Conservation (phyloP, 2,888 invertebrate species). For the Autographa gamma region DNA sequence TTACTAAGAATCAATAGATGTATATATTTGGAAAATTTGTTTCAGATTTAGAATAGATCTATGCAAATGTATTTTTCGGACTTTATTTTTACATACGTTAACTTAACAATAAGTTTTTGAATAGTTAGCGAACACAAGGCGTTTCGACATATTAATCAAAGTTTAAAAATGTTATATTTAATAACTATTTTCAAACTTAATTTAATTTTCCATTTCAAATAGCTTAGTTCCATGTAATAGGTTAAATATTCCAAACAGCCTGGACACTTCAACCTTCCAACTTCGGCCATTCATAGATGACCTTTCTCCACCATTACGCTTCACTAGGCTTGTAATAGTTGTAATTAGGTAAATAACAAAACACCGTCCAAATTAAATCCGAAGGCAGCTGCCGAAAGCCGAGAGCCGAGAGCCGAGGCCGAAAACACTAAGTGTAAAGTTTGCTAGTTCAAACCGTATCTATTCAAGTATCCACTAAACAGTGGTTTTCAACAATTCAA, state of each 20-base stretch:
- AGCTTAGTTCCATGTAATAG: background rate
- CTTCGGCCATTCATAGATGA: constrained; percentile 39
- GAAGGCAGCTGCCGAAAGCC: constrained; percentile 27
- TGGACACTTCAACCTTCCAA: constrained; percentile 27
- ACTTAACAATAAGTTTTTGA: background rate
- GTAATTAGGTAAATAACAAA: constrained; percentile 48
- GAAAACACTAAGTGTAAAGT: constrained; percentile 31
- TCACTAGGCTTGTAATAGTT: constrained; percentile 34
- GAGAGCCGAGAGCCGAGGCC: constrained; percentile 9
- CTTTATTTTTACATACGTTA: too few species aligned
- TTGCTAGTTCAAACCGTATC: constrained; percentile 37
- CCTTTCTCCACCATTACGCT: constrained; percentile 29
- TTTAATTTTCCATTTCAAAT: background rate
- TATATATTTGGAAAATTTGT: too few species aligned
- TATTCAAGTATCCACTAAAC: constrained; percentile 56
- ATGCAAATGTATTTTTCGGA: too few species aligned
- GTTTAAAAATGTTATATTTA: background rate
- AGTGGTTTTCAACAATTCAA: constrained; percentile 54
- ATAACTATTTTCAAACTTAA: background rate
- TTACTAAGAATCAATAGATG: too few species aligned
- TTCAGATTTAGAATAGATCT: too few species aligned
- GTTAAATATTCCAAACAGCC: constrained; percentile 8
- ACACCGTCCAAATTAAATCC: constrained; percentile 53
- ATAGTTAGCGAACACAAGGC: background rate
- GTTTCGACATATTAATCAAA: background rate